Percentiles rank a stretch among this genome's conserved stretches.
These are phyloP conservation scores for Apis dorsata DNA, from an alignment of 1,140 invertebrate genomes.

Conservation along the genomic window DNA sequence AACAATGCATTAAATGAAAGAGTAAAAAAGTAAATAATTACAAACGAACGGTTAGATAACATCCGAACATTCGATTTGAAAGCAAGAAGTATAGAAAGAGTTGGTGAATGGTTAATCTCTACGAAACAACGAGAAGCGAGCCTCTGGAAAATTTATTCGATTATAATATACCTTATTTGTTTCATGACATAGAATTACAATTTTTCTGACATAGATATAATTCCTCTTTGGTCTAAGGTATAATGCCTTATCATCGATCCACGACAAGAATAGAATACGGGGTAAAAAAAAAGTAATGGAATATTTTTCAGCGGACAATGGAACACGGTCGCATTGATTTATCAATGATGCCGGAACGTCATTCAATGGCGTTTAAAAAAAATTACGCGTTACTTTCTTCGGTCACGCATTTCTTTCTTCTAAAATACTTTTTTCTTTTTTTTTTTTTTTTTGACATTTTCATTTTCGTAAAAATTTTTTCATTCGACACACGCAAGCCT, in stretches of 20 bases:
- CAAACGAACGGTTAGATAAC: not conserved
- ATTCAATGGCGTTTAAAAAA: not conserved
- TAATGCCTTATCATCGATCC: conserved; percentile 13
- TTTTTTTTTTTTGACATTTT: too few species aligned
- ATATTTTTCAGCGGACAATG: conserved; percentile 26
- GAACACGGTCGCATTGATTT: conserved; percentile 12
- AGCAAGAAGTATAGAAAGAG: too few species aligned
- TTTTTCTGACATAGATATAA: not conserved
- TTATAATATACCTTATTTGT: not conserved
- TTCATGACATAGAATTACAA: not conserved
- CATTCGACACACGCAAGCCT: too few species aligned
- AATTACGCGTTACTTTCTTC: not conserved
- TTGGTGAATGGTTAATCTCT: not conserved
- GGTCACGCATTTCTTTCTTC: not conserved
- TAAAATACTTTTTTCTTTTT: too few species aligned
- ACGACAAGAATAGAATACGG: conserved; percentile 1
- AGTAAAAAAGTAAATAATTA: conserved; percentile 14
- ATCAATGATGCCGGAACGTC: not conserved
- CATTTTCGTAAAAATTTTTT: too few species aligned
- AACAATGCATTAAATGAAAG: not conserved
- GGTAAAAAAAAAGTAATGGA: conserved; percentile 4
- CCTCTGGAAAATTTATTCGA: not conserved
- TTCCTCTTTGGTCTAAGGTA: not conserved
- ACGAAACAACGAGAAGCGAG: not conserved
- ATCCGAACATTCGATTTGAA: not conserved